These are phyloP conservation scores for Nannoperca australis DNA, from an alignment of 2,797 vertebrate genomes.

Conservation along the genomic window DNA sequence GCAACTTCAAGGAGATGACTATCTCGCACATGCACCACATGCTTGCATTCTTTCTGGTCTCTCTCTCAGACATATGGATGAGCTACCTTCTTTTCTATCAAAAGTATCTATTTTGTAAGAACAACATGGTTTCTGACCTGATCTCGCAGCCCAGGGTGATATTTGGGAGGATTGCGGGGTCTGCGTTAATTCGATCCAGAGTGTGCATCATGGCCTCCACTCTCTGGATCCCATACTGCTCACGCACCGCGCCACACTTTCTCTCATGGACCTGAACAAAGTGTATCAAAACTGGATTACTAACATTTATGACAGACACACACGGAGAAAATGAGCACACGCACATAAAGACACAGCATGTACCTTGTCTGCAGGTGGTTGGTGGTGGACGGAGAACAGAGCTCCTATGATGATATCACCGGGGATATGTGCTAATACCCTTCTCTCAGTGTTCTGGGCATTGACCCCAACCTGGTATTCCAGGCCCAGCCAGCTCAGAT, in stretches of 20 bases:
- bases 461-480: conserved; percentile 69
- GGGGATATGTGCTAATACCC: conserved; percentile 94
- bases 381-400: conserved; percentile 98
- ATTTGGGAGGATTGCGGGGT: conserved; percentile 92
- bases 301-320: neutral
- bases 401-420: conserved; percentile 98
- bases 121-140: conserved; percentile 73
- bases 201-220: conserved; percentile 99
- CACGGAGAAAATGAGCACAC: neutral
- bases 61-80: neutral
- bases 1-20: neutral
- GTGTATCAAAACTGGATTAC: conserved; percentile 5
- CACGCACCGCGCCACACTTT: conserved; percentile 96
- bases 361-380: conserved; percentile 95
- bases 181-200: conserved; percentile 95
- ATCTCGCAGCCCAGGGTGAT: conserved; percentile 97
- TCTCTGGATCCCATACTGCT: conserved; percentile 98
- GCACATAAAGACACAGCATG: neutral
- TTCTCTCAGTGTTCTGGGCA: conserved; percentile 93
- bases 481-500: conserved; percentile 83
- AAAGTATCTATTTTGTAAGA: neutral
- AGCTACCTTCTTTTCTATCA: neutral
- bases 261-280: conserved; percentile 91
- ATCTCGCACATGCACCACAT: neutral
- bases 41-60: neutral